Percentiles rank a stretch among this genome's conserved stretches.
phyloP scores from a whole-genome alignment of 2,797 vertebrate genomes.

The Rachycentron canadum region DNA sequence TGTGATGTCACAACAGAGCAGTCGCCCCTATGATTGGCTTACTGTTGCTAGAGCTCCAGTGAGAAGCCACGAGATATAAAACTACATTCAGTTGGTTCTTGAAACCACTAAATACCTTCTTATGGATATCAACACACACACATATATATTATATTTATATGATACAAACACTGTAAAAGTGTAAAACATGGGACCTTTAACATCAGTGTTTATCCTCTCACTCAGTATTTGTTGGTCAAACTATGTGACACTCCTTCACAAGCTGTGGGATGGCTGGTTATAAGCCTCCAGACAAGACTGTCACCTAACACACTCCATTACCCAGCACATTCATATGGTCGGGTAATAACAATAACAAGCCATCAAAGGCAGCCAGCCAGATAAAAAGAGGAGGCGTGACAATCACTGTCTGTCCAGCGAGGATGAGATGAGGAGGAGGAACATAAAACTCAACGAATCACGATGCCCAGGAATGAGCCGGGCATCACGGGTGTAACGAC shows the following conservation, averaged over 20 bases:
- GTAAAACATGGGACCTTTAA: not conserved
- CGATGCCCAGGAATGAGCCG: slow-evolving; percentile 11
- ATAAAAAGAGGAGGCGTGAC: not conserved
- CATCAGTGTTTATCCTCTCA: slow-evolving; percentile 8
- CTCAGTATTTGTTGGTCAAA: not conserved
- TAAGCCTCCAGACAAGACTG: not conserved
- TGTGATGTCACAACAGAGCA: too few species aligned
- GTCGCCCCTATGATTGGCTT: too few species aligned
- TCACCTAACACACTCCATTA: not conserved
- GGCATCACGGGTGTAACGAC: not conserved
- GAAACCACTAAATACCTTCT: too few species aligned
- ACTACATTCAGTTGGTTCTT: too few species aligned
- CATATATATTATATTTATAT: too few species aligned
- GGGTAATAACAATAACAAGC: slow-evolving; percentile 21
- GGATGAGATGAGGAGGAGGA: not conserved
- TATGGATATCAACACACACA: too few species aligned
- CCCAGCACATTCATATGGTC: not conserved
- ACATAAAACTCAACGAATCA: slow-evolving; percentile 18
- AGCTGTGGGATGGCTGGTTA: not conserved
- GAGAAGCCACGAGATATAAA: too few species aligned
- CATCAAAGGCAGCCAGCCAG: not conserved
- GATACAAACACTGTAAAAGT: too few species aligned
- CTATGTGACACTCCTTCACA: slow-evolving; percentile 1
- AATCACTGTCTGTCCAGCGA: not conserved
- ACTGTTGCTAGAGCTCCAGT: too few species aligned